Conservation (phyloP, 2,113 vertebrate genomes). For the Periophthalmus modestus region DNA sequence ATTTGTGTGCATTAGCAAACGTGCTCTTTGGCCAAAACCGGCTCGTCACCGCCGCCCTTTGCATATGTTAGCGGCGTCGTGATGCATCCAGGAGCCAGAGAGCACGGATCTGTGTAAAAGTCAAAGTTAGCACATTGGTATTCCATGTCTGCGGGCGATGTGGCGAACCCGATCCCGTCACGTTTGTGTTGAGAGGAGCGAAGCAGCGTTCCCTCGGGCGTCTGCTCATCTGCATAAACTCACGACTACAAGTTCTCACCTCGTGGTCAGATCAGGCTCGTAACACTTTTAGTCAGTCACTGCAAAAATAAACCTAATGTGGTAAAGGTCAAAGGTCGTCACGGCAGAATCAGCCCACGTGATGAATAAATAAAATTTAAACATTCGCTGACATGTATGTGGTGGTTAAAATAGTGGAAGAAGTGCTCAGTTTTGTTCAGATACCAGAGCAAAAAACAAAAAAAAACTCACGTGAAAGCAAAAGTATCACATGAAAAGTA, state of each 20-base stretch:
- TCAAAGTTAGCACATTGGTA: conserved; percentile 48
- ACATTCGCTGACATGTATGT: too few relatives aligned
- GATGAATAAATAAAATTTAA: too few relatives aligned
- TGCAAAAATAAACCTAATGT: too few relatives aligned
- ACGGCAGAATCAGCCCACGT: too few relatives aligned
- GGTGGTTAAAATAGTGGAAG: too few relatives aligned
- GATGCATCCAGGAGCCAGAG: conserved; percentile 15
- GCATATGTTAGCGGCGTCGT: conserved; percentile 8
- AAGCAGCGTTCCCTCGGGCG: conserved; percentile 47
- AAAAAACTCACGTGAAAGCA: too few relatives aligned
- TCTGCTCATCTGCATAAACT: conserved; percentile 12
- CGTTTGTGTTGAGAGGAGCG: conserved; percentile 60
- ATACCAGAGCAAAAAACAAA: too few relatives aligned
- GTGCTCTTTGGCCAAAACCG: conserved; percentile 38
- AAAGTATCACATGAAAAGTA: too few relatives aligned
- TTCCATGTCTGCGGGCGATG: conserved; percentile 52
- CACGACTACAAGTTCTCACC: neutral
- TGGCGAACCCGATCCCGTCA: conserved; percentile 66
- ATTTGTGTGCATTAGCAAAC: conserved; percentile 31
- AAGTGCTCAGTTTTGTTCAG: too few relatives aligned
- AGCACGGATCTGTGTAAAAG: conserved; percentile 39
- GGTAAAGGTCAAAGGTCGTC: too few relatives aligned
- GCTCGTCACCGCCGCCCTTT: conserved; percentile 19
- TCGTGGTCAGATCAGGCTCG: neutral
- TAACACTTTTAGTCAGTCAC: too few relatives aligned